phyloP scores from a whole-genome alignment of 2,797 vertebrate genomes.

The Oceanodroma leucorhoa region DNA sequence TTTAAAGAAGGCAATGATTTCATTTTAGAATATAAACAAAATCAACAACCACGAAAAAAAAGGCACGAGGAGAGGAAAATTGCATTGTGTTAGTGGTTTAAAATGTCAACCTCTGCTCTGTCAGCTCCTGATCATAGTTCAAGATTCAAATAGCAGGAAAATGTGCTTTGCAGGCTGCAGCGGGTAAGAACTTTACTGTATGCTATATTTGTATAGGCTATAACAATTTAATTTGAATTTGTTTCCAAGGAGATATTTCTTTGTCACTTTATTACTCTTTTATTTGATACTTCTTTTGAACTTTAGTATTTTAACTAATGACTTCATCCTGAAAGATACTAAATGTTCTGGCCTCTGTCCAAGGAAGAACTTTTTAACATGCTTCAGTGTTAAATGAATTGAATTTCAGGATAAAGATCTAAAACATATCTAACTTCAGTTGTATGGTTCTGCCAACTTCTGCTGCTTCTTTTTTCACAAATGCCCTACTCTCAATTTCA shows the following conservation, averaged over 20 bases:
- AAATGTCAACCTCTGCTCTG: slow-evolving; percentile 12
- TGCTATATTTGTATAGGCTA: background rate
- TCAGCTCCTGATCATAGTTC: background rate
- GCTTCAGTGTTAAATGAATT: fast-evolving
- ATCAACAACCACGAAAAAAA: background rate
- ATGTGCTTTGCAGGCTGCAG: background rate
- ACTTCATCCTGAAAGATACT: background rate
- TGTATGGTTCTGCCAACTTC: background rate
- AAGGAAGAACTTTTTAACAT: background rate
- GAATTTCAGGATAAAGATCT: background rate
- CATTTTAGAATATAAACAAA: slow-evolving; percentile 25
- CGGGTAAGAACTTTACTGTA: background rate
- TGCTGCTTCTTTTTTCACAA: background rate
- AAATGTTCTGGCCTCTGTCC: background rate
- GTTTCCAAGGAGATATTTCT: background rate
- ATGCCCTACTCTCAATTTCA: background rate
- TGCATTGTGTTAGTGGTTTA: background rate
- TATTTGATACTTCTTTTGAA: background rate
- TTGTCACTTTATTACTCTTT: background rate
- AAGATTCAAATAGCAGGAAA: slow-evolving; percentile 2
- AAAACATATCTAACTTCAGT: background rate
- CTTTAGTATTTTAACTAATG: background rate
- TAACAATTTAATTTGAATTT: background rate
- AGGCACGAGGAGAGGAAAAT: background rate
- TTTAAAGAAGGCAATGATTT: slow-evolving; percentile 5